Evolutionary conservation across 1,140 invertebrate genomes (phyloP).

Genomic region (Leucophenga varia): DNA sequence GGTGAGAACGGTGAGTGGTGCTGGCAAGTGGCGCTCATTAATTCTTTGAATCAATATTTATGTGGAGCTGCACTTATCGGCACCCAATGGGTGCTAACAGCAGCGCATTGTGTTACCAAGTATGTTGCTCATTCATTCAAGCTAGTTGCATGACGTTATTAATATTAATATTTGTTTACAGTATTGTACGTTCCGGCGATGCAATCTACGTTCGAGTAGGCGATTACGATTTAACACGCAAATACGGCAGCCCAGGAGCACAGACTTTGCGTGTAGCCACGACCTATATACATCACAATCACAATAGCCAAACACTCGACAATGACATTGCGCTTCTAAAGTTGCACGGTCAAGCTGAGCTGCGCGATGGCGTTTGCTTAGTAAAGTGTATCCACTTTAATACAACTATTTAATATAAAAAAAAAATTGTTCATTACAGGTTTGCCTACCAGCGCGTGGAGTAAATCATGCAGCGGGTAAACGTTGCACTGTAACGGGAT

Average conservation of each 20-base stretch:
- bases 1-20: slow-evolving; percentile 90
- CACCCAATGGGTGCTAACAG: slow-evolving; percentile 92
- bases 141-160: too few relatives aligned
- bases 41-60: slow-evolving; percentile 90
- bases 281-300: slow-evolving; percentile 95
- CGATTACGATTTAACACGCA: slow-evolving; percentile 86
- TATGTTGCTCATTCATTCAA: slow-evolving; percentile 59
- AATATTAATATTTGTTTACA: too few relatives aligned
- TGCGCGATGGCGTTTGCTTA: slow-evolving; percentile 77
- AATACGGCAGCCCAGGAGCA: slow-evolving; percentile 83
- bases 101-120: slow-evolving; percentile 95
- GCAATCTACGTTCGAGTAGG: slow-evolving; percentile 90
- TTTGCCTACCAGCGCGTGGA: slow-evolving; percentile 84
- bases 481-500: slow-evolving; percentile 88
- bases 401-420: too few relatives aligned
- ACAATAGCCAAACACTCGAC: slow-evolving; percentile 93
- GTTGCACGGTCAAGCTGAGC: slow-evolving; percentile 84
- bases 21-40: slow-evolving; percentile 93
- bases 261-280: slow-evolving; percentile 86
- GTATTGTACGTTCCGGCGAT: slow-evolving; percentile 86
- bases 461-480: slow-evolving; percentile 84
- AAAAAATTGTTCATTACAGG: too few relatives aligned
- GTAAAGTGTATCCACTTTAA: slow-evolving; percentile 15
- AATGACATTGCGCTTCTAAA: slow-evolving; percentile 95
- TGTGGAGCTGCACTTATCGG: slow-evolving; percentile 94